Percentiles rank a stretch among this genome's conserved stretches.
Conservation (phyloP, 2,888 invertebrate species). For the Euplexia lucipara region DNA sequence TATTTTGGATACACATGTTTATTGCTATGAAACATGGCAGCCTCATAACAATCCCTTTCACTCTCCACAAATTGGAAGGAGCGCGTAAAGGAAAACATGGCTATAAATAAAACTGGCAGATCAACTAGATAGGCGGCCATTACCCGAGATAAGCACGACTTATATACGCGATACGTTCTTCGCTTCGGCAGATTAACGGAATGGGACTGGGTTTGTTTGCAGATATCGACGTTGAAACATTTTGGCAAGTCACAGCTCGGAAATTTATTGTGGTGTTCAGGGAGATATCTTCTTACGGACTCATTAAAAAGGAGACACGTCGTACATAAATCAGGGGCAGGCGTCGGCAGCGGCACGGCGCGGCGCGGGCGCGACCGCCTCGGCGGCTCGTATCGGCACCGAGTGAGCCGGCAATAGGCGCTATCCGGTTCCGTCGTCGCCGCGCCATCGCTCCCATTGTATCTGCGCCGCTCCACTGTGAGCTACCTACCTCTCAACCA, state of each 20-base stretch:
- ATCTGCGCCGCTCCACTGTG: conserved; percentile 68
- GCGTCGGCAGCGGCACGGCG: conserved; percentile 72
- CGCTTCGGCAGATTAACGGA: conserved; percentile 88
- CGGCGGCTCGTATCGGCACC: conserved; percentile 83
- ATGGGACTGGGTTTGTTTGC: conserved; percentile 87
- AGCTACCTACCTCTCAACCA: conserved; percentile 73
- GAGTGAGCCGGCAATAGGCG: conserved; percentile 88
- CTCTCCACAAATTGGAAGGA: conserved; percentile 91
- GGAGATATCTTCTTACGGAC: conserved; percentile 90
- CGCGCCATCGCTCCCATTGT: conserved; percentile 83
- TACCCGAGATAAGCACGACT: conserved; percentile 89
- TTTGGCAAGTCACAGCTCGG: conserved; percentile 85
- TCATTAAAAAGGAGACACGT: conserved; percentile 91
- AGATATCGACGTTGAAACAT: conserved; percentile 89
- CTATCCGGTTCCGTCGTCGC: conserved; percentile 89
- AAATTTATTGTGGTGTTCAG: conserved; percentile 88
- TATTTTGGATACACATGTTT: conserved; percentile 90
- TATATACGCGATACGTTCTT: conserved; percentile 87
- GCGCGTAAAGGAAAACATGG: conserved; percentile 91
- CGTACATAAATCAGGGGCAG: conserved; percentile 89
- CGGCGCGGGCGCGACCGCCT: conserved; percentile 72
- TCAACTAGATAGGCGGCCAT: conserved; percentile 90
- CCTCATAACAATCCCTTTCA: conserved; percentile 90
- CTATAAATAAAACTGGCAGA: conserved; percentile 90
- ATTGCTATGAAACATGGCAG: conserved; percentile 90